Conservation (phyloP, 2,888 invertebrate genomes). For the Alsophila aescularia region DNA sequence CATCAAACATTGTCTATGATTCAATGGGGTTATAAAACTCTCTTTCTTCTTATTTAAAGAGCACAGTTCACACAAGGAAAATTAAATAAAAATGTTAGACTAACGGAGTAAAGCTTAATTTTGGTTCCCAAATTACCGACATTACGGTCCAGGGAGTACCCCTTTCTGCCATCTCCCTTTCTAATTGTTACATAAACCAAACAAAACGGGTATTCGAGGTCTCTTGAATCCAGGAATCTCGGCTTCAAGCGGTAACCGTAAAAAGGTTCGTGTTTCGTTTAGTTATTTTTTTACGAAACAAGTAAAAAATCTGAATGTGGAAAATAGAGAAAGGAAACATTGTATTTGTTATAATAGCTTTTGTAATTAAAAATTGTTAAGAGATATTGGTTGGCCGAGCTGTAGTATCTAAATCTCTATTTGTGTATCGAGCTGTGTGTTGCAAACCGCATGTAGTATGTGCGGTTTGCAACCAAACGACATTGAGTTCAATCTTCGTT, state of each 20-base stretch:
- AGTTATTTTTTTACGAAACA: background rate
- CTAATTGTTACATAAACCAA: slow-evolving; percentile 76
- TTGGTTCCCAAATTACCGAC: slow-evolving; percentile 60
- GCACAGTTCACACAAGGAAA: slow-evolving; percentile 33
- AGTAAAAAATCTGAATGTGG: background rate
- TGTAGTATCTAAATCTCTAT: no score
- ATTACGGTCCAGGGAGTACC: slow-evolving; percentile 59
- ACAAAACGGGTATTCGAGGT: slow-evolving; percentile 62
- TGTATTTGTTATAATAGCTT: no score
- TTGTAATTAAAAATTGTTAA: no score
- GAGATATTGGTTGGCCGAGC: no score
- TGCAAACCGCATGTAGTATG: no score
- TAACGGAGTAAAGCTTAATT: slow-evolving; percentile 57
- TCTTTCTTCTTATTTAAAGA: slow-evolving; percentile 18
- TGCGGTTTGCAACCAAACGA: no score
- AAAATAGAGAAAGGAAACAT: no score
- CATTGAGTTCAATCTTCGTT: no score
- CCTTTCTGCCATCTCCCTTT: slow-evolving; percentile 62
- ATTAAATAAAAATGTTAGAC: slow-evolving; percentile 51
- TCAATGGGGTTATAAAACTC: background rate
- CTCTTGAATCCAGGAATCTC: slow-evolving; percentile 43
- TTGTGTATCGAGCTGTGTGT: no score
- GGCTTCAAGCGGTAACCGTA: slow-evolving; percentile 20
- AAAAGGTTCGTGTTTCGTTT: slow-evolving; percentile 16
- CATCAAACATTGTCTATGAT: background rate